phyloP scores from a whole-genome alignment of 2,113 vertebrate genomes.

The Oostethus manadensis region DNA sequence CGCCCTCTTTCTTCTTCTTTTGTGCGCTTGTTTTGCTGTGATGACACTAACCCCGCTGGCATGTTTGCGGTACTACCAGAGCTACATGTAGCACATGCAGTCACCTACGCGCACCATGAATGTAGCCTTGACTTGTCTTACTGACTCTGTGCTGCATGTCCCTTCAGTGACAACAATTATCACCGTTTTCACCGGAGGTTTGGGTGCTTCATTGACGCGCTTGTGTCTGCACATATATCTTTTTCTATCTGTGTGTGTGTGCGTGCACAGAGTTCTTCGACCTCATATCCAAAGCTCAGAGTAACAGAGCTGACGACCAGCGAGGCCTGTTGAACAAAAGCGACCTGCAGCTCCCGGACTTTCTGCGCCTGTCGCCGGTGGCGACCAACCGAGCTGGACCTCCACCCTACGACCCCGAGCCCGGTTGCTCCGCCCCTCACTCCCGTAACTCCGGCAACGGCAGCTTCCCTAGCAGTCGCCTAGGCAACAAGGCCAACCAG shows the following conservation, averaged over 20 bases:
- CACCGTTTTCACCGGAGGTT: conserved; percentile 1
- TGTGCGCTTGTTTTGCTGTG: conserved; percentile 40
- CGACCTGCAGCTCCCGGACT: conserved; percentile 91
- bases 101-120: conserved; percentile 48
- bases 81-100: conserved; percentile 46
- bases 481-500: conserved; percentile 55
- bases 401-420: conserved; percentile 43
- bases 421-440: conserved; percentile 65
- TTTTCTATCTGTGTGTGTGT: not conserved
- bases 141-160: conserved; percentile 45
- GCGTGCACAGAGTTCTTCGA: conserved; percentile 91
- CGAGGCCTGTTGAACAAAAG: conserved; percentile 96
- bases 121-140: conserved; percentile 63
- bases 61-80: conserved; percentile 42
- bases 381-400: conserved; percentile 28
- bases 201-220: conserved; percentile 1
- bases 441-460: conserved; percentile 59
- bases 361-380: conserved; percentile 79
- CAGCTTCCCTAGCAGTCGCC: conserved; percentile 51
- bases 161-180: conserved; percentile 7
- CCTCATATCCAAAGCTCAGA: conserved; percentile 99
- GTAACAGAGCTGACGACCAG: conserved; percentile 96
- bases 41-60: conserved; percentile 54
- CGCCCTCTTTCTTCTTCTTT: conserved; percentile 36
- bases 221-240: conserved; percentile 57